phyloP scores from a whole-genome alignment of 2,888 invertebrate species.

The Eupeodes luniger region DNA sequence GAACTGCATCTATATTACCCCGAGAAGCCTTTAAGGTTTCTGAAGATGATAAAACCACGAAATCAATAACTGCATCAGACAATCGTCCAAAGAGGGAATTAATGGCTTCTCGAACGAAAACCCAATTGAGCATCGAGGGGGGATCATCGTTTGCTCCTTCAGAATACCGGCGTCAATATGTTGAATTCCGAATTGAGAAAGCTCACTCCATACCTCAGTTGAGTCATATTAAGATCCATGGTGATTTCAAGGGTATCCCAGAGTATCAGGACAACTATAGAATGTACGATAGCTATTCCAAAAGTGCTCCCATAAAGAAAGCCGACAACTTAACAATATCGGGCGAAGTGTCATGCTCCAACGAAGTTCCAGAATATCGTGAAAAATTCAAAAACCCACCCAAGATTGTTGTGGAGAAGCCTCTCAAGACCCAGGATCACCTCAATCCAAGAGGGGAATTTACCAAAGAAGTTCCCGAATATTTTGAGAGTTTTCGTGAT shows the following conservation, averaged over 20 bases:
- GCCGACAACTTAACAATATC: constrained; percentile 81
- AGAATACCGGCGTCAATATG: constrained; percentile 82
- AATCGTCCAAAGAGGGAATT: constrained; percentile 78
- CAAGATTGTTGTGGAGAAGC: constrained; percentile 79
- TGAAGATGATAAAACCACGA: constrained; percentile 68
- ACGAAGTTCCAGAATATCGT: constrained; percentile 81
- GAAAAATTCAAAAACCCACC: constrained; percentile 82
- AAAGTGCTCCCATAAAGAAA: constrained; percentile 83
- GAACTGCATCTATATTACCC: constrained; percentile 81
- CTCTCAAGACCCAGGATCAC: constrained; percentile 81
- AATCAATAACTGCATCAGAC: constrained; percentile 37
- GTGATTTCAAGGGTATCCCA: constrained; percentile 81
- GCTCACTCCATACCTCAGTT: constrained; percentile 84
- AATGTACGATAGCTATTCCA: constrained; percentile 83
- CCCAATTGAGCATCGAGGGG: constrained; percentile 77
- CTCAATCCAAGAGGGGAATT: constrained; percentile 81
- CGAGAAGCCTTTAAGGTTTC: constrained; percentile 80
- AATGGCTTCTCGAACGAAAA: constrained; percentile 70
- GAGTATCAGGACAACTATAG: constrained; percentile 83
- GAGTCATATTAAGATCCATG: constrained; percentile 82
- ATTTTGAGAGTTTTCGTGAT: constrained; percentile 83
- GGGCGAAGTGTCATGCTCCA: constrained; percentile 78
- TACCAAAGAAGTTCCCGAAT: constrained; percentile 82
- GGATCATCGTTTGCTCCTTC: constrained; percentile 79
- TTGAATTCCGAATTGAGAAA: constrained; percentile 82